phyloP scores from a whole-genome alignment of 2,113 vertebrate species.

The Origma solitaria region DNA sequence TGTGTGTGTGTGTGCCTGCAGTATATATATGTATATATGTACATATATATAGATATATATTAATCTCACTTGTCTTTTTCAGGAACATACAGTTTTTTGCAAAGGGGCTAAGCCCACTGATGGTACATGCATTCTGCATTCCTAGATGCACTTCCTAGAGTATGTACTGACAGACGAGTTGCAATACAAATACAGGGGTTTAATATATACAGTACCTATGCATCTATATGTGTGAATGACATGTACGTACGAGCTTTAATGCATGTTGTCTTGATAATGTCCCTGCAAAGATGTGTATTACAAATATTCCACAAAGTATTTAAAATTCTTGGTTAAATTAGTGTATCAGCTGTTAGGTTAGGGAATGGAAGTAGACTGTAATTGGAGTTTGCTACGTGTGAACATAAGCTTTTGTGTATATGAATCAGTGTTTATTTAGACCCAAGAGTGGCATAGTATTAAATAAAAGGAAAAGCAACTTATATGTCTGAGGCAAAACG shows the following conservation, averaged over 20 bases:
- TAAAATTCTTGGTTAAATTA: background rate
- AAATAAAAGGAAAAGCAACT: slow-evolving; percentile 10
- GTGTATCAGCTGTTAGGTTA: background rate
- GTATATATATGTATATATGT: no score
- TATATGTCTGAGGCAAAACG: background rate
- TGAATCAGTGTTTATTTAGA: slow-evolving; percentile 3
- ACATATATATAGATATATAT: background rate
- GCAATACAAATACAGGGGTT: background rate
- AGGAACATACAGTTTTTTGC: background rate
- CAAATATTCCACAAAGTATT: background rate
- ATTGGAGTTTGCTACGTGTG: background rate
- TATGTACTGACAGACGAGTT: background rate
- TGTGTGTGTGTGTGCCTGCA: no score
- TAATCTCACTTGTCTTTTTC: background rate
- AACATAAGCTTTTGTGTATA: background rate
- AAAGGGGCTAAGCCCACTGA: background rate
- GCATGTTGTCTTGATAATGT: background rate
- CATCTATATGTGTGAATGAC: background rate
- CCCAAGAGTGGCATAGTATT: background rate
- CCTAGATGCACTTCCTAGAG: background rate
- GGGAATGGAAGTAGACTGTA: background rate
- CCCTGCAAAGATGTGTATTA: background rate
- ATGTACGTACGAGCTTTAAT: background rate
- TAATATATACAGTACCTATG: background rate
- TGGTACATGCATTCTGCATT: background rate